Evolutionary conservation across 2,113 vertebrate genomes (phyloP), one percentile per base, ranked within the genome.

Genomic region (Aspiorhynchus laticeps): DNA sequence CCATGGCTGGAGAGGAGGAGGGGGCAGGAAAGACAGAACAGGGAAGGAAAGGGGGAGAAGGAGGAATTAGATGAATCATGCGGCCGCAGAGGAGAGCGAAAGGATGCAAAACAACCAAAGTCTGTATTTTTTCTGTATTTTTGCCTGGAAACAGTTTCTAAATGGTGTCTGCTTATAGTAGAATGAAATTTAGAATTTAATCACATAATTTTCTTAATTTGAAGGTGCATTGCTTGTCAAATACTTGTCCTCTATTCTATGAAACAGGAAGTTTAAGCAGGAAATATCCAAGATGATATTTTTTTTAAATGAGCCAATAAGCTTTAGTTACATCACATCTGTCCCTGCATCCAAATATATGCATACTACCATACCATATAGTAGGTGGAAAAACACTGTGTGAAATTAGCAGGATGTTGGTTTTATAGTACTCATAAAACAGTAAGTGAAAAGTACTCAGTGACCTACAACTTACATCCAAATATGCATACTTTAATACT

Each of bases 1-100:
- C 92, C 86, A 73, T 89, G 91, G 91, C 92, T 91, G 90, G 67
- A 84, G 88, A 85, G 87, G 86, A 87, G 73, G 69, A 85, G 61
- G 88, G 87, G 65, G 88, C 87, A 79, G 69, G 38, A 87, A 51
- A 89, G 88, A 85, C 76, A 74, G 75, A 69, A 79, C 28, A 69
- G 77, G 75, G 71, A 74, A 28, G 78, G 76, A 61, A 51, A 88
- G 48, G n/a, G 26, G 21, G 77, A 78, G 69, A 63, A 75, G 59
- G 36, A 83, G 81, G 88, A 31, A 81, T 84, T 90, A 84, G 69
- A 84, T 56, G 69, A 84, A 84, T 84, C 83, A 87, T 53, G 63
- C 26, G 4, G 65, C 67, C 31, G 21, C 67, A 82, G 38, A 82
- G 79, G 80, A 81, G 78, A 75, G 78, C 31, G n/a, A 41, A 73